A percentile compares a stretch with the other conserved stretches of the same genome.
These are phyloP conservation scores for Diogma glabrata DNA, from an alignment of 2,888 invertebrate genomes.

Conservation along the genomic window DNA sequence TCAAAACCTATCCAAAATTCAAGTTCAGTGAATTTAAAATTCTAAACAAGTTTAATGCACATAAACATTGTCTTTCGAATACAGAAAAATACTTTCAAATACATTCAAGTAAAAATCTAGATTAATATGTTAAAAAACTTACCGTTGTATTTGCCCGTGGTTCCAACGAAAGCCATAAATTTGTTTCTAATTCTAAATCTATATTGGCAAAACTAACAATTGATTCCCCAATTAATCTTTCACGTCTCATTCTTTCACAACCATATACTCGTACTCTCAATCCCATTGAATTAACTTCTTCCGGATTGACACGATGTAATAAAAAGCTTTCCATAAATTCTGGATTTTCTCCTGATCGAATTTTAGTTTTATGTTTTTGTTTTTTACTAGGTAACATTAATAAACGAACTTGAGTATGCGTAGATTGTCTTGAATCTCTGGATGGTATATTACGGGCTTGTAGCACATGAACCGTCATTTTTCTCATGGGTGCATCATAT, in stretches of 20 bases:
- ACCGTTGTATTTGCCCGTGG: slow-evolving; percentile 50
- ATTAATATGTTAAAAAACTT: slow-evolving; percentile 21
- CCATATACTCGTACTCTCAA: slow-evolving; percentile 83
- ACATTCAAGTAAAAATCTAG: not conserved
- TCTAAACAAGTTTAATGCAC: not conserved
- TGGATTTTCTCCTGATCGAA: slow-evolving; percentile 80
- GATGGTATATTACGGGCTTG: slow-evolving; percentile 75
- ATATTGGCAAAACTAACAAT: slow-evolving; percentile 82
- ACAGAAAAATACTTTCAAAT: no score
- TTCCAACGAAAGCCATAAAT: slow-evolving; percentile 78
- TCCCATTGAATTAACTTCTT: slow-evolving; percentile 88
- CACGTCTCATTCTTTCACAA: slow-evolving; percentile 84
- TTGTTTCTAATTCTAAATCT: slow-evolving; percentile 81
- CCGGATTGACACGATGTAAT: slow-evolving; percentile 83
- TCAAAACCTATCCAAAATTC: no score
- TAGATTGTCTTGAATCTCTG: slow-evolving; percentile 53
- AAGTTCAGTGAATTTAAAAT: slow-evolving; percentile 2
- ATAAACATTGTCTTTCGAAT: no score
- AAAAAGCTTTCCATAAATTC: slow-evolving; percentile 87
- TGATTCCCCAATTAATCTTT: slow-evolving; percentile 82
- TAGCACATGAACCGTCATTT: slow-evolving; percentile 84
- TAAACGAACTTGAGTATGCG: slow-evolving; percentile 63
- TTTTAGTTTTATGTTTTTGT: slow-evolving; percentile 89
- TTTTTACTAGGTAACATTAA: slow-evolving; percentile 84
- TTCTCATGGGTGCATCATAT: slow-evolving; percentile 82